phyloP scores from a whole-genome alignment of 2,888 invertebrate genomes.

The Folsomia manolachei region DNA sequence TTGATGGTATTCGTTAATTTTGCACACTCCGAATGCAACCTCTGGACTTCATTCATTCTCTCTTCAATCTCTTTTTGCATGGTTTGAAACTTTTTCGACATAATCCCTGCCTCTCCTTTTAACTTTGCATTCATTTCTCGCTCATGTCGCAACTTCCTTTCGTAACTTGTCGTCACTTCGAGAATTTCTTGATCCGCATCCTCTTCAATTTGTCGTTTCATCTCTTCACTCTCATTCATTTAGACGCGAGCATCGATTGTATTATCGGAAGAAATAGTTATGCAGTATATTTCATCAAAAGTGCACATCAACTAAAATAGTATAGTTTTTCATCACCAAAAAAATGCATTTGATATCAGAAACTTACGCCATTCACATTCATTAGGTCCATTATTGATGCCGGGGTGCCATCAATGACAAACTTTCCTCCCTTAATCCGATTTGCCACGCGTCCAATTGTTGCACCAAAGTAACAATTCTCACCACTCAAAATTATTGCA shows the following conservation, averaged over 20 bases:
- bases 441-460: slow-evolving; percentile 85
- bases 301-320: no score
- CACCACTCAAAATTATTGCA: no score
- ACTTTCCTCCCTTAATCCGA: slow-evolving; percentile 69
- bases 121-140: slow-evolving; percentile 72
- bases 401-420: slow-evolving; percentile 69
- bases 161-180: slow-evolving; percentile 70
- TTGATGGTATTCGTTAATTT: slow-evolving; percentile 47
- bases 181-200: slow-evolving; percentile 80
- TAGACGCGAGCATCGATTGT: slow-evolving; percentile 62
- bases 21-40: slow-evolving; percentile 41
- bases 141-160: slow-evolving; percentile 69
- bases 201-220: slow-evolving; percentile 75
- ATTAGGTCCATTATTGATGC: no score
- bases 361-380: no score
- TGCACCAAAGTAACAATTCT: slow-evolving; percentile 81
- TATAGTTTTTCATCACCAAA: no score
- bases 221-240: slow-evolving; percentile 69
- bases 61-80: slow-evolving; percentile 75
- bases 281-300: slow-evolving; percentile 52
- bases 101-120: slow-evolving; percentile 79
- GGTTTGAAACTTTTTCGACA: slow-evolving; percentile 73
- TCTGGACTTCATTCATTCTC: slow-evolving; percentile 72
- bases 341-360: no score
- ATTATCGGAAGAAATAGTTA: slow-evolving; percentile 74